These are phyloP conservation scores for Ophion ventricosus DNA, from an alignment of 2,888 invertebrate species.

Conservation along the genomic window DNA sequence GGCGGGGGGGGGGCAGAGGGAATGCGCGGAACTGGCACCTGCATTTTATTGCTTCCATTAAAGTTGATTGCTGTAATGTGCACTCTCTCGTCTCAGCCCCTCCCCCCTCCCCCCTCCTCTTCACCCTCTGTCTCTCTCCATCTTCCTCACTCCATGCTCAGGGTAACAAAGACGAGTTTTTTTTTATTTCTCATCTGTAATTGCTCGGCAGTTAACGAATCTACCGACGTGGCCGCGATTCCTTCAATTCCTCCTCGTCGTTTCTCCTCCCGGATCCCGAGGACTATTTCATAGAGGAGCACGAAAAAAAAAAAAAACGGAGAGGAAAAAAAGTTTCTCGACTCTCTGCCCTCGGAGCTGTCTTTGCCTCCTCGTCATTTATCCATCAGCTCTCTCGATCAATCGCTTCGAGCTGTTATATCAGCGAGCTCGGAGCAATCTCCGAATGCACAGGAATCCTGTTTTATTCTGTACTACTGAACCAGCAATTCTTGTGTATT, in stretches of 20 bases:
- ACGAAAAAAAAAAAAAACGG: not conserved
- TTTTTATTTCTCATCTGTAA: constrained; percentile 65
- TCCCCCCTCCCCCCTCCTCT: constrained; percentile 21
- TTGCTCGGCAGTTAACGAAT: constrained; percentile 73
- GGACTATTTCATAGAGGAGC: constrained; percentile 12
- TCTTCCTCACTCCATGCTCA: constrained; percentile 38
- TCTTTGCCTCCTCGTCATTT: constrained; percentile 38
- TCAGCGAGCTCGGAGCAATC: not conserved
- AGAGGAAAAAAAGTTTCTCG: not conserved
- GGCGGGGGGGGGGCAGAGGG: constrained; percentile 30
- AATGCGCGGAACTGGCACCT: constrained; percentile 74
- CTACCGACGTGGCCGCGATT: constrained; percentile 65
- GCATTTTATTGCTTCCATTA: constrained; percentile 78
- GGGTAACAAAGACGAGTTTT: constrained; percentile 74
- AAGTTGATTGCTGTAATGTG: constrained; percentile 76
- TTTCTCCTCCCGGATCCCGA: constrained; percentile 48
- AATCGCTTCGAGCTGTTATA: constrained; percentile 1
- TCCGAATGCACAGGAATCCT: not conserved
- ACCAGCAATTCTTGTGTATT: not conserved
- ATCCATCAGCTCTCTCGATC: constrained; percentile 35
- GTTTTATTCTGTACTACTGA: not conserved
- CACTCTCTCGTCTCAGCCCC: constrained; percentile 32
- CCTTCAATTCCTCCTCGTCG: constrained; percentile 57
- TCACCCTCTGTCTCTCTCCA: constrained; percentile 11
- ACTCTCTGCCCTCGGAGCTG: not conserved